These are phyloP conservation scores for Lordiphosa stackelbergi DNA, from an alignment of 1,140 invertebrate genomes.

Conservation along the genomic window DNA sequence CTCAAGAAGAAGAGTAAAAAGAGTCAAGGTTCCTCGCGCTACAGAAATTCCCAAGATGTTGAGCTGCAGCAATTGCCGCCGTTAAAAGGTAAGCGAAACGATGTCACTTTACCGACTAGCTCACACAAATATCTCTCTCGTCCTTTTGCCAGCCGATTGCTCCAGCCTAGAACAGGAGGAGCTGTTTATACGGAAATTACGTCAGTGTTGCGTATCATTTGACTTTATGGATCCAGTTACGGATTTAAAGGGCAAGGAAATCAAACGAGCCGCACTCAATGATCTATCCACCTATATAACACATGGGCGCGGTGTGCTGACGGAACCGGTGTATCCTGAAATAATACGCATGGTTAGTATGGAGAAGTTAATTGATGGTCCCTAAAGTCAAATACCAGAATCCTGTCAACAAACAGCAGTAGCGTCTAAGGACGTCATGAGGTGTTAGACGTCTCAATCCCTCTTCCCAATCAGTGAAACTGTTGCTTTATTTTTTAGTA, in stretches of 20 bases:
- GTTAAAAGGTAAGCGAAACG: constrained; percentile 86
- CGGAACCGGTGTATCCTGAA: constrained; percentile 97
- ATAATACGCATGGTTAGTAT: constrained; percentile 94
- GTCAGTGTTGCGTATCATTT: constrained; percentile 99
- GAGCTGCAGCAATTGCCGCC: constrained; percentile 91
- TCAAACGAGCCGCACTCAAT: constrained; percentile 97
- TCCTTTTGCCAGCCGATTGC: constrained; percentile 58
- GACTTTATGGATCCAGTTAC: constrained; percentile 99
- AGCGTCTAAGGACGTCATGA: too few species aligned
- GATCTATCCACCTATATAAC: constrained; percentile 99
- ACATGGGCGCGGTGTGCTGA: constrained; percentile 94
- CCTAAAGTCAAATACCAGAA: too few species aligned
- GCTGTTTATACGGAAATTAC: constrained; percentile 97
- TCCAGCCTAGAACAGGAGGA: constrained; percentile 96
- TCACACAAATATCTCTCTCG: not conserved
- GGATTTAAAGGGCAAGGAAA: constrained; percentile 99
- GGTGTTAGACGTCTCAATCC: too few species aligned
- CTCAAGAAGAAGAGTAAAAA: constrained; percentile 95
- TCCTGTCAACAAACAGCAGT: too few species aligned
- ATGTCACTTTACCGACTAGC: not conserved
- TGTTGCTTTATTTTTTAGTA: too few species aligned
- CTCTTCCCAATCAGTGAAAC: too few species aligned
- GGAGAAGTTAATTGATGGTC: not conserved
- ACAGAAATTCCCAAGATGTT: constrained; percentile 92
- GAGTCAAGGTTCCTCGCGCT: constrained; percentile 93